A percentile compares a stretch with the other conserved stretches of the same genome.
phyloP scores from a whole-genome alignment of 2,888 invertebrate genomes.

The Andrena praecox region DNA sequence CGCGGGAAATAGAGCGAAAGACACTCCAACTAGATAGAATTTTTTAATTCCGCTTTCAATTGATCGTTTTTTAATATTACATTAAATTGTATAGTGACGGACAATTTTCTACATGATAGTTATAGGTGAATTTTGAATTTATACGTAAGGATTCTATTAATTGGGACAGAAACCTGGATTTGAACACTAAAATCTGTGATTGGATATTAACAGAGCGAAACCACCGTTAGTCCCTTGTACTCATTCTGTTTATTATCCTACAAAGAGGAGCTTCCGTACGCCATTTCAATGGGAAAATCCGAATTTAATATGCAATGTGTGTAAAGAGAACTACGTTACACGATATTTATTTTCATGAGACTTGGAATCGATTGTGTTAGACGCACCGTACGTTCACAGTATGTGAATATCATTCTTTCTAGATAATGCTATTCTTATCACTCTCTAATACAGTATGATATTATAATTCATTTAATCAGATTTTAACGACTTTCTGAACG shows the following conservation, averaged over 20 bases:
- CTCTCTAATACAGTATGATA: neutral
- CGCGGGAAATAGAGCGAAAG: no score
- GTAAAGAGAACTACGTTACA: neutral
- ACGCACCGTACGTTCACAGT: neutral
- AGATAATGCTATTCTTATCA: neutral
- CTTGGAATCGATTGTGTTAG: neutral
- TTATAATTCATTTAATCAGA: no score
- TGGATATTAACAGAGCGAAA: conserved; percentile 53
- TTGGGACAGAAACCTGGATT: neutral
- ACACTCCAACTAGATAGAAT: no score
- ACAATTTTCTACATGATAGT: neutral
- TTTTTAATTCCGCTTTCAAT: no score
- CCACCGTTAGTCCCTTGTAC: conserved; percentile 51
- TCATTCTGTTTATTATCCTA: conserved; percentile 20
- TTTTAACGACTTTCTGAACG: no score
- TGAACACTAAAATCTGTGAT: conserved; percentile 29
- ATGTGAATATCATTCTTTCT: neutral
- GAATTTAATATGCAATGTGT: neutral
- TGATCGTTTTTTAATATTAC: neutral
- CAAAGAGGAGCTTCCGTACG: neutral
- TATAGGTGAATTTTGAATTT: neutral
- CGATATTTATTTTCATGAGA: neutral
- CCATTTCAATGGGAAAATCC: neutral
- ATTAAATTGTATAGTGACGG: neutral
- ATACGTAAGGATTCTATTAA: no score